Evolutionary conservation across 2,888 invertebrate genomes (phyloP), one percentile per base, ranked within the genome.

Genomic region (Tetrapedia diversipes): DNA sequence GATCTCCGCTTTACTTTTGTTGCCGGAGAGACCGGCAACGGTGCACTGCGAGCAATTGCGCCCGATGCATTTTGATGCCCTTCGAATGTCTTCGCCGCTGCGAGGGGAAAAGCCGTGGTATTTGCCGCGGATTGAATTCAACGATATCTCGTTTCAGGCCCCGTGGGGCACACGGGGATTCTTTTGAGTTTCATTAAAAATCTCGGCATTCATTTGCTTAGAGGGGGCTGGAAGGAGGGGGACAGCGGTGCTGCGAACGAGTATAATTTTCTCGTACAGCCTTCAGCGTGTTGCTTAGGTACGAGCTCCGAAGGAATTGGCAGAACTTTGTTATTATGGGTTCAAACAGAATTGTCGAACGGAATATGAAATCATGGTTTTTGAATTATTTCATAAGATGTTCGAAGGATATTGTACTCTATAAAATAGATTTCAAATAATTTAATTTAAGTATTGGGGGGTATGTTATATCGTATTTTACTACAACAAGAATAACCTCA

Each of bases 11-110:
- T 63, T 51, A 64, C 63, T 64, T 41, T 64, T 64, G 63, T 64
- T 64, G 51, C 34, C 34, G 61, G 43, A 56, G 43, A 56, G 59
- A 60, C 34, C 69, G 47, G 67, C 56, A 74, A 54, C 59, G 59
- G 64, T 57, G 67, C 67, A 60, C 63, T 71, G 43, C 64, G 63
- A 51, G 77, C 77, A 63, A 77, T 77, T 77, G 79, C 79, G 61
- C 61, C 65, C 77, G 68, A 79, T 73, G 69, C 69, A 77, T 67
- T 71, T 77, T 64, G 75, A 77, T 65, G 77, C 69, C 65, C 59
- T 77, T 77, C 68, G 64, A 77, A 77, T 43, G 74, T 77, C 77
- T 77, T 77, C 74, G 60, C 67, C 53, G 32, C 67, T n/a, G n/a
- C 10, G 64, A 60, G 74, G 67, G 64, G 67, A 74, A 72, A 74